A percentile compares a stretch with the other conserved stretches of the same genome.
Conservation (phyloP, 1,140 invertebrate genomes). For the Brachionus angularis region DNA sequence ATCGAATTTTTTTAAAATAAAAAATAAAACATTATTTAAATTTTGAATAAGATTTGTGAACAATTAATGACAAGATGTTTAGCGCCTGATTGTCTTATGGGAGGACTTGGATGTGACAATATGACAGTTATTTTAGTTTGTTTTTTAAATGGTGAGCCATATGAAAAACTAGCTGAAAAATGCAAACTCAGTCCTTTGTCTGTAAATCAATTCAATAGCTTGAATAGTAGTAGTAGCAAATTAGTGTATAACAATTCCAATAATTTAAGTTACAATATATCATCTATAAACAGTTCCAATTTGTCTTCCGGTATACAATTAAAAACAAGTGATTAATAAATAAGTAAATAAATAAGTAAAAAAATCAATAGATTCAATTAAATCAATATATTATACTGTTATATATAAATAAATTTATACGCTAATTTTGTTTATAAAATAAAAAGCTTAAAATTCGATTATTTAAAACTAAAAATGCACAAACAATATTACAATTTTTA, state of each 20-base stretch:
- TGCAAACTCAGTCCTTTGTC: slow-evolving; percentile 49
- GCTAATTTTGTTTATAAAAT: too few relatives aligned
- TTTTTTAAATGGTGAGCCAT: slow-evolving; percentile 71
- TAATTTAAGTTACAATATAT: slow-evolving; percentile 18
- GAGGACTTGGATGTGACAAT: slow-evolving; percentile 93
- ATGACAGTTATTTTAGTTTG: slow-evolving; percentile 90
- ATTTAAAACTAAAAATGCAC: too few relatives aligned
- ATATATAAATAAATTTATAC: too few relatives aligned
- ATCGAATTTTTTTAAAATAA: background rate
- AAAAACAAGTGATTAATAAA: background rate
- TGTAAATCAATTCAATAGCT: background rate
- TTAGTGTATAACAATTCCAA: slow-evolving; percentile 13
- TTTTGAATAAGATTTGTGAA: slow-evolving; percentile 76
- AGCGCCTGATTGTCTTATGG: slow-evolving; percentile 90
- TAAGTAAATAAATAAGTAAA: too few relatives aligned
- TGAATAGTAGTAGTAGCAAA: background rate
- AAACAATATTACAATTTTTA: too few relatives aligned
- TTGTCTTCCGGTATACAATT: slow-evolving; percentile 26
- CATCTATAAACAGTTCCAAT: slow-evolving; percentile 36
- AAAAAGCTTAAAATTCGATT: too few relatives aligned
- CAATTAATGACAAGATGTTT: slow-evolving; percentile 86
- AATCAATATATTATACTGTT: too few relatives aligned
- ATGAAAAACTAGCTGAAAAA: slow-evolving; percentile 63
- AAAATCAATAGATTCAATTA: too few relatives aligned
- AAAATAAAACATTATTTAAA: background rate